A percentile compares a stretch with the other conserved stretches of the same genome.
phyloP scores from a whole-genome alignment of 2,113 vertebrate genomes.

The Cranoglanis bouderius region DNA sequence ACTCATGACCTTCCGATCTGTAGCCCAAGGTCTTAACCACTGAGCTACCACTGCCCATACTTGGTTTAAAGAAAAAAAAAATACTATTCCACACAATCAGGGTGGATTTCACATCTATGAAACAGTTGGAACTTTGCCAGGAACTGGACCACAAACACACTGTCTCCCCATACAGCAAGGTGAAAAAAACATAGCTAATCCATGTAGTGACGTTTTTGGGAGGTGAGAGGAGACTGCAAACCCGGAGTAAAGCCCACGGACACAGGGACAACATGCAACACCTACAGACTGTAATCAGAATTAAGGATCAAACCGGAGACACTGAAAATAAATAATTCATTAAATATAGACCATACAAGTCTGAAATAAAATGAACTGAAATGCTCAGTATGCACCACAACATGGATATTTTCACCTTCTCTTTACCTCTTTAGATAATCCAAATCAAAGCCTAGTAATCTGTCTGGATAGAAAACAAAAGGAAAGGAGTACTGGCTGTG shows the following conservation, averaged over 20 bases:
- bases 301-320: not conserved
- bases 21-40: no score
- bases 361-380: not conserved
- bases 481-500: conserved; percentile 10
- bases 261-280: not conserved
- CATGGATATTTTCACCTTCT: not conserved
- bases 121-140: not conserved
- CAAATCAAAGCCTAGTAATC: conserved; percentile 22
- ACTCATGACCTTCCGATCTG: no score
- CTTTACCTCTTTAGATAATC: not conserved
- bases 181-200: not conserved
- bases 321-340: not conserved
- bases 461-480: conserved; percentile 26
- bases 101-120: not conserved
- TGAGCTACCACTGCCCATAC: no score
- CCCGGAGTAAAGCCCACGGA: not conserved
- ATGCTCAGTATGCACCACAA: no score
- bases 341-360: no score
- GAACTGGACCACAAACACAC: not conserved
- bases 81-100: not conserved
- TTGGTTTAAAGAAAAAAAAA: not conserved
- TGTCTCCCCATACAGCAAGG: not conserved
- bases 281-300: not conserved
- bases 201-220: not conserved
- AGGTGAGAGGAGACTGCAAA: not conserved